phyloP scores from a whole-genome alignment of 1,140 invertebrate species.

The Andricus grossulariae region DNA sequence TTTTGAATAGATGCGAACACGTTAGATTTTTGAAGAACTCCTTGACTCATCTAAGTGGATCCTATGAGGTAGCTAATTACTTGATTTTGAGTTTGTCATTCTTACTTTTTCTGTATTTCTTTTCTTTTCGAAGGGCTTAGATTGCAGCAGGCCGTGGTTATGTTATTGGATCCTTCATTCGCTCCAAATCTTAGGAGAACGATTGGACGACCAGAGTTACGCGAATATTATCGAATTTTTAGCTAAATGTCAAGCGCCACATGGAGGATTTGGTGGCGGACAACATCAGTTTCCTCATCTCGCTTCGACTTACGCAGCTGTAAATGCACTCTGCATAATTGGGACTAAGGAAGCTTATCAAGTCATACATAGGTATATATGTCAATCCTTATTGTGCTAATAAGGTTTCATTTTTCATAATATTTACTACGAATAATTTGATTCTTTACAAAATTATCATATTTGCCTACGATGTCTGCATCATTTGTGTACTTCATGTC shows the following conservation, averaged over 20 bases:
- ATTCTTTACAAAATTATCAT: no score
- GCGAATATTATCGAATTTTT: constrained; percentile 84
- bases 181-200: constrained; percentile 87
- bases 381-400: background rate
- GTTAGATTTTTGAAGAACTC: constrained; percentile 83
- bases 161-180: constrained; percentile 97
- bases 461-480: no score
- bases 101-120: constrained; percentile 38
- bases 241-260: constrained; percentile 84
- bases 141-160: constrained; percentile 96
- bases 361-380: constrained; percentile 86
- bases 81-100: constrained; percentile 36
- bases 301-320: constrained; percentile 97
- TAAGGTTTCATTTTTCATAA: no score
- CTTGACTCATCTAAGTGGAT: constrained; percentile 80
- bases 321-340: constrained; percentile 93
- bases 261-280: constrained; percentile 96
- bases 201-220: constrained; percentile 81
- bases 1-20: constrained; percentile 81
- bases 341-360: constrained; percentile 91
- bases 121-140: constrained; percentile 81
- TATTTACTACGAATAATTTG: no score
- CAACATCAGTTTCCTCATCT: constrained; percentile 94
- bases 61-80: constrained; percentile 80
- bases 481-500: no score